Conservation (phyloP, 2,888 invertebrate genomes). For the Zygogramma bicolorata region DNA sequence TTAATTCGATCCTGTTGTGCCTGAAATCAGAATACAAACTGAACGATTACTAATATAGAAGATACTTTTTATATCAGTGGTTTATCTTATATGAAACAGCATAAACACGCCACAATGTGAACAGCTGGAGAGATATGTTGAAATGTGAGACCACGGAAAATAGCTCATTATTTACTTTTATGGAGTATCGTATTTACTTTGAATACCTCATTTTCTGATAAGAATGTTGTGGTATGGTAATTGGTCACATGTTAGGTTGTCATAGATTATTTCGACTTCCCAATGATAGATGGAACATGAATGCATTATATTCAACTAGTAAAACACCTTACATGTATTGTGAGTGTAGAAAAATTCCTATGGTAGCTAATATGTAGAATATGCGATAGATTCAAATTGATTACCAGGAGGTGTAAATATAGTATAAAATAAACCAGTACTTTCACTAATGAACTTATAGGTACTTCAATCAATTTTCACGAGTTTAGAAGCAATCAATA, state of each 20-base stretch:
- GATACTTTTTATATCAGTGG: neutral
- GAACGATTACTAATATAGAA: neutral
- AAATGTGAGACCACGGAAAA: constrained; percentile 4
- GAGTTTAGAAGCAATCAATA: no score
- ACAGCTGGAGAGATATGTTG: constrained; percentile 4
- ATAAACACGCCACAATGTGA: neutral
- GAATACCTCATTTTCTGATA: constrained; percentile 24
- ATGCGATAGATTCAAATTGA: no score
- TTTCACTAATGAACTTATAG: no score
- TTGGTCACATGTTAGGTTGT: neutral
- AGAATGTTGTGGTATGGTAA: constrained; percentile 3
- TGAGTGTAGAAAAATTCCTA: no score
- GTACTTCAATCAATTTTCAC: no score
- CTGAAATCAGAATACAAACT: constrained; percentile 52
- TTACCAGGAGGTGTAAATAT: no score
- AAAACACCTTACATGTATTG: neutral
- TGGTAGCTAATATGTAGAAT: no score
- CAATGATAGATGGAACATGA: neutral
- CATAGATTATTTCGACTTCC: neutral
- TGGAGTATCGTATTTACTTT: constrained; percentile 15
- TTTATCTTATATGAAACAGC: constrained; percentile 2
- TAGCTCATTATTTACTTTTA: constrained; percentile 22
- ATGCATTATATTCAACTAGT: neutral
- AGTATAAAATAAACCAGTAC: no score
- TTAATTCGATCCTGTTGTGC: constrained; percentile 71